These are phyloP conservation scores for Misgurnus anguillicaudatus DNA, from an alignment of 2,113 vertebrate species.

Conservation along the genomic window DNA sequence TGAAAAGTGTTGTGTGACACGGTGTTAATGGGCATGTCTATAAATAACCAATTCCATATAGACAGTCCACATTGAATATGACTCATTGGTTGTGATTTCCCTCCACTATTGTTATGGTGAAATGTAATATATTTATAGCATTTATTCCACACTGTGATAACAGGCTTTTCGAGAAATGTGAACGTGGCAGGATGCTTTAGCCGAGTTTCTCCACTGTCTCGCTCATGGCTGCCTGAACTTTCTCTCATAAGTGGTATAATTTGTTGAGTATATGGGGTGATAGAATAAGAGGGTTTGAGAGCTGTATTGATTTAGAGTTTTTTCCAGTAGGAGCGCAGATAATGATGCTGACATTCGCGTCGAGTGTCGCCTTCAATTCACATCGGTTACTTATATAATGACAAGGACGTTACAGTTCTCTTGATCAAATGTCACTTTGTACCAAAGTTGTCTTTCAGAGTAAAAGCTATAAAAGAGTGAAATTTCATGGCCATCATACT, in stretches of 20 bases:
- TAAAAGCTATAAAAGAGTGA: not conserved
- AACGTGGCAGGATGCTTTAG: constrained; percentile 2
- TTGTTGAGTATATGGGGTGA: constrained; percentile 24
- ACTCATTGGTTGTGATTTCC: constrained; percentile 41
- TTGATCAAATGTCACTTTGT: constrained; percentile 4
- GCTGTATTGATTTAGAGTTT: constrained; percentile 17
- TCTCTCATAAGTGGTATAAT: constrained; percentile 24
- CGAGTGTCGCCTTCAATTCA: not conserved
- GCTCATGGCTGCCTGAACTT: constrained; percentile 21
- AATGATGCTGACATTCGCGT: constrained; percentile 29
- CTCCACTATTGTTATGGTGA: constrained; percentile 3
- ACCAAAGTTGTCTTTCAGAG: not conserved
- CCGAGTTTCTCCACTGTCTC: constrained; percentile 21
- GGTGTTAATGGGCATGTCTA: constrained; percentile 39
- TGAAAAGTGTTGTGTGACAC: constrained; percentile 34
- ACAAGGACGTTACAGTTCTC: constrained; percentile 4
- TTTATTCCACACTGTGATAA: constrained; percentile 23
- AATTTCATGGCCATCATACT: not conserved
- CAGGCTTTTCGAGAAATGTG: constrained; percentile 28
- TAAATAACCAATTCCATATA: constrained; percentile 37
- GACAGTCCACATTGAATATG: constrained; percentile 16
- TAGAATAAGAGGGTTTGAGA: not conserved
- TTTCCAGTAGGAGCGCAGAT: constrained; percentile 6
- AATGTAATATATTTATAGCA: not conserved
- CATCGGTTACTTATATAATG: not conserved